Conservation (phyloP, 2,113 vertebrate species). For the Ceyx cyanopectus region DNA sequence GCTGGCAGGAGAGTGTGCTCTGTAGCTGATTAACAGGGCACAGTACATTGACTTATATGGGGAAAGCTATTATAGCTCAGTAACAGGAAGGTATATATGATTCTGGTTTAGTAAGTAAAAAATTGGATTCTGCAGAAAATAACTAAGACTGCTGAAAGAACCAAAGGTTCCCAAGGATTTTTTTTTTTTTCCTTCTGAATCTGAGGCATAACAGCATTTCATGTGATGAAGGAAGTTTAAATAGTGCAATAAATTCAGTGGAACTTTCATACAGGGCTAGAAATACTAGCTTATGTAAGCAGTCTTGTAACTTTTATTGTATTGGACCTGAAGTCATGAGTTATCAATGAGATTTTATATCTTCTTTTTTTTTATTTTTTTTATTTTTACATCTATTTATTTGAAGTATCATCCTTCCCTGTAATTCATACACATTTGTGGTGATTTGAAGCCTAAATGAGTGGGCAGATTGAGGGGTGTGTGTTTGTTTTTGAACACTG, state of each 20-base stretch:
- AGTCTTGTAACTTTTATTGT: background rate
- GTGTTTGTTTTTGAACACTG: background rate
- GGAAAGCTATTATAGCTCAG: slow-evolving; percentile 52
- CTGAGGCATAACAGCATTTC: background rate
- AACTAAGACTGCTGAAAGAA: slow-evolving; percentile 38
- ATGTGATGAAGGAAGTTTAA: slow-evolving; percentile 4
- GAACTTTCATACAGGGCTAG: background rate
- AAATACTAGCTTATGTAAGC: slow-evolving; percentile 27
- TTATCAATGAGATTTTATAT: background rate
- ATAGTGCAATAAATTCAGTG: background rate
- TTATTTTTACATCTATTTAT: background rate
- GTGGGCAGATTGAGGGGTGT: accelerated
- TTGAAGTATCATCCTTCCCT: background rate
- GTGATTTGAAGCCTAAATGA: background rate
- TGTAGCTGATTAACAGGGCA: slow-evolving; percentile 69
- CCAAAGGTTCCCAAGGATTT: background rate
- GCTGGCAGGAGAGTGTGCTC: slow-evolving; percentile 17
- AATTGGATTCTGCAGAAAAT: slow-evolving; percentile 27
- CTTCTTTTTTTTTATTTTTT: background rate
- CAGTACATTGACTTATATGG: slow-evolving; percentile 49
- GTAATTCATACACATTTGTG: background rate
- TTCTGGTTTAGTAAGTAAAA: slow-evolving; percentile 33
- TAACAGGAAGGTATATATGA: slow-evolving; percentile 26
- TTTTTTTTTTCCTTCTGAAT: background rate
- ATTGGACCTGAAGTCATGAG: background rate